Evolutionary conservation across 1,140 invertebrate genomes (phyloP).

Genomic region (Mycetomoellerius zeteki): DNA sequence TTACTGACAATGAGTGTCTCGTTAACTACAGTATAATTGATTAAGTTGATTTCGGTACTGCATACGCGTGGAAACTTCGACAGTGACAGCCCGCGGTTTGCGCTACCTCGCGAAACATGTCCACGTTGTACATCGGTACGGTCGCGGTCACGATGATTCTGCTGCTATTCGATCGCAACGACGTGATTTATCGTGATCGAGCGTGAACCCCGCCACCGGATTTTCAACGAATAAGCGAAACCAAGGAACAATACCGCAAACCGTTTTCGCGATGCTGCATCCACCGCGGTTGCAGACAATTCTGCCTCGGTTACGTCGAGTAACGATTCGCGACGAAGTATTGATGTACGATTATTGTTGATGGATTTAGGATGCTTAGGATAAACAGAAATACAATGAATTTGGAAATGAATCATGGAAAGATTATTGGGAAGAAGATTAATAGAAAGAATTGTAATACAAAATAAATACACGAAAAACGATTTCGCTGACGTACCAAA

Average conservation of each 20-base stretch:
- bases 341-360: not conserved
- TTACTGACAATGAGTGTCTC: constrained; percentile 46
- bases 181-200: constrained; percentile 58
- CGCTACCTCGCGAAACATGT: constrained; percentile 29
- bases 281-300: not conserved
- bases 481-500: too few species aligned
- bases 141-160: constrained; percentile 24
- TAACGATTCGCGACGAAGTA: constrained; percentile 29
- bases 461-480: too few species aligned
- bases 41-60: constrained; percentile 64
- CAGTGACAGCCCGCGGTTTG: constrained; percentile 41
- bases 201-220: constrained; percentile 1
- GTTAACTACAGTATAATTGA: constrained; percentile 71
- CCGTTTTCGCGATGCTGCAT: constrained; percentile 9
- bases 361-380: not conserved
- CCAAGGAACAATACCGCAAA: constrained; percentile 30
- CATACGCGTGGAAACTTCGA: constrained; percentile 56
- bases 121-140: constrained; percentile 9
- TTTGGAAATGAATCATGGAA: too few species aligned
- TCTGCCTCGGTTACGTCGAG: not conserved
- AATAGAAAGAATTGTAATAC: not conserved
- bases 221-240: constrained; percentile 1
- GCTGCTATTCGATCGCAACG: constrained; percentile 5
- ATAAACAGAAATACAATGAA: not conserved
- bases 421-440: too few species aligned